Conservation (phyloP, 2,888 invertebrate genomes). For the Apodemia mormo region DNA sequence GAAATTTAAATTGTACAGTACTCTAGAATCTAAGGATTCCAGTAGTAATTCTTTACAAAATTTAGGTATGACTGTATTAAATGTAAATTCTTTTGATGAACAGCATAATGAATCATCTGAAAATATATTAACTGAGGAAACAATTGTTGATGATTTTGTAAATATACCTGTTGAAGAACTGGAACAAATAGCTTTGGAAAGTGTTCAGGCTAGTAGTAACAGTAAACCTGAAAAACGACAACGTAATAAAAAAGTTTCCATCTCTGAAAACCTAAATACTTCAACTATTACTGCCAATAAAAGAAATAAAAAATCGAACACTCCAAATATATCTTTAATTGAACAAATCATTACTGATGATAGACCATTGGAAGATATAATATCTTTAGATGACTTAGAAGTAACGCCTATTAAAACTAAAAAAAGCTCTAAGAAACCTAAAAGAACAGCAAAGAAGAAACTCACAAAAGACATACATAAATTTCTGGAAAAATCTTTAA, state of each 20-base stretch:
- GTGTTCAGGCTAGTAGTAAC: constrained; percentile 43
- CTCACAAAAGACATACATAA: constrained; percentile 37
- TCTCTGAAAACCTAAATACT: constrained; percentile 49
- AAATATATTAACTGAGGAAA: constrained; percentile 47
- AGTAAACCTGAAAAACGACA: constrained; percentile 44
- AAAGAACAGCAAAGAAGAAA: constrained; percentile 43
- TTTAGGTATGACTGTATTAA: constrained; percentile 70
- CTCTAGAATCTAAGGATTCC: constrained; percentile 64
- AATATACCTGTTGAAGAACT: constrained; percentile 69
- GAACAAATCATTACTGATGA: constrained; percentile 72
- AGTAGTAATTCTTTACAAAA: constrained; percentile 53
- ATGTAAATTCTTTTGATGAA: constrained; percentile 50
- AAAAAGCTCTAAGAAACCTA: constrained; percentile 42
- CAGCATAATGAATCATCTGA: constrained; percentile 40
- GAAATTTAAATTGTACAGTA: constrained; percentile 80
- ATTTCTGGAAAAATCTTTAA: constrained; percentile 19
- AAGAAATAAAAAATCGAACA: constrained; percentile 49
- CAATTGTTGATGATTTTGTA: constrained; percentile 64
- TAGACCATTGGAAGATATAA: constrained; percentile 68
- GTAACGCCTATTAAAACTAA: constrained; percentile 43
- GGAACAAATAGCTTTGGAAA: constrained; percentile 66
- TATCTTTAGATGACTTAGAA: constrained; percentile 66
- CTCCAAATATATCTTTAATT: constrained; percentile 68
- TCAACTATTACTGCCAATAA: constrained; percentile 44
- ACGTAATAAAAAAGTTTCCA: constrained; percentile 45